Base-by-base conservation (phyloP, 2,888 invertebrate genomes). In the Leucoma salicis region DNA sequence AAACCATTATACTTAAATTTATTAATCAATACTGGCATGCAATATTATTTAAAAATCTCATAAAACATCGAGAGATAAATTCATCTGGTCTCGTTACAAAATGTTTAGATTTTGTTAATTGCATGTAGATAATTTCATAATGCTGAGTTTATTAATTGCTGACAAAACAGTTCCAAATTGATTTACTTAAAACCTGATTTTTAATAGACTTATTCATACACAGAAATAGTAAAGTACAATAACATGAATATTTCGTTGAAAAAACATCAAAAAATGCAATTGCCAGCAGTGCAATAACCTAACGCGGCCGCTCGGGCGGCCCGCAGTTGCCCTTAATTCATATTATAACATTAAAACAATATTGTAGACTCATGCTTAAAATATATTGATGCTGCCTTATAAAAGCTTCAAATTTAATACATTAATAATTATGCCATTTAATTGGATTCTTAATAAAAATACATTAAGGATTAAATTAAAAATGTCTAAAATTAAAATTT, bases 1-100 rank as follows among this genome's bases (percentile, higher is more conserved):
- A 78, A 82, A 85, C 68, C 73, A 82, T 86, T 88, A 81, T 84
- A 88, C 88, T 88, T 88, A 88, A 88, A 88, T 88, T 88, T 88
- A 88, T 86, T 88, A 77, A 75, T 81, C 78, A 77, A 80, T 82
- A 82, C 77, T 79, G 76, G 78, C 86, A 82, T 86, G 84, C 87
- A 81, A 82, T 80, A 82, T 70, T 74, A 77, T 65, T 77, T 78
- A 79, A 80, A 84, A 85, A 79, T 71, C 74, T 77, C 79, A 74
- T 78, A 82, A 82, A 84, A 79, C 71, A 70, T 69, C 71, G 78
- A 82, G 81, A 82, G 84, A 83, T 81, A 84, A 85, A 81, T 82
- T 86, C 82, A 84, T 86, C 74, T 75, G 66, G 71, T 73, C 73
- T 72, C 74, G 57, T 62, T 74, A 77, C 75, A 82, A 84, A 82